Evolutionary conservation across 2,888 invertebrate genomes (phyloP).

Genomic region (Parochlus steinenii): DNA sequence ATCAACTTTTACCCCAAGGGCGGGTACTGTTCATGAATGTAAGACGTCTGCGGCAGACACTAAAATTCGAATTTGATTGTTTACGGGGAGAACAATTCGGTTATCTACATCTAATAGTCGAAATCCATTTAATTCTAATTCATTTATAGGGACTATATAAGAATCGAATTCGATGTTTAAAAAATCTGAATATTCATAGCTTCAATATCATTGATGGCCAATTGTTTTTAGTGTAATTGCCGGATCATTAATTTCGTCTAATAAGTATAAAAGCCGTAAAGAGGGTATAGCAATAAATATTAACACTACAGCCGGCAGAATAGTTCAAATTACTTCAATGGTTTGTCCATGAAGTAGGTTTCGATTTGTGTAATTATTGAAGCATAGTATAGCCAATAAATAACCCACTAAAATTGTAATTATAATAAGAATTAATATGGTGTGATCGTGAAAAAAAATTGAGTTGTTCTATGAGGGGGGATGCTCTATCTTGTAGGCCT

Average conservation of each 20-base stretch:
- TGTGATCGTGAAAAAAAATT: slow-evolving; percentile 45
- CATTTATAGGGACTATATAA: slow-evolving; percentile 37
- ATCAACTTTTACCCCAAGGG: slow-evolving; percentile 46
- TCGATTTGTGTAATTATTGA: slow-evolving; percentile 40
- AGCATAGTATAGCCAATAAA: slow-evolving; percentile 36
- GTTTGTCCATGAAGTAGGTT: slow-evolving; percentile 39
- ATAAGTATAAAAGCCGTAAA: slow-evolving; percentile 39
- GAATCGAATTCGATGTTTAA: slow-evolving; percentile 41
- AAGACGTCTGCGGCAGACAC: slow-evolving; percentile 45
- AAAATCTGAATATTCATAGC: slow-evolving; percentile 49
- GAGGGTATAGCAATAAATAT: slow-evolving; percentile 46
- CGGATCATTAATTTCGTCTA: slow-evolving; percentile 43
- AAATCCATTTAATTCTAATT: slow-evolving; percentile 30
- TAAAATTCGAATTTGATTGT: slow-evolving; percentile 45
- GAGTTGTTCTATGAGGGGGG: slow-evolving; percentile 48
- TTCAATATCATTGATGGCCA: slow-evolving; percentile 50
- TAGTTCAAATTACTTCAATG: slow-evolving; percentile 49
- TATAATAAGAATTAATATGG: slow-evolving; percentile 41
- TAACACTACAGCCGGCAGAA: slow-evolving; percentile 41
- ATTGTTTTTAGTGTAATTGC: slow-evolving; percentile 41
- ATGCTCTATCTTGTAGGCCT: slow-evolving; percentile 40
- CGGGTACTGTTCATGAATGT: slow-evolving; percentile 47
- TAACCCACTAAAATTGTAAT: slow-evolving; percentile 42
- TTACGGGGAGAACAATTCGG: slow-evolving; percentile 38
- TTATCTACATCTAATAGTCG: slow-evolving; percentile 48